Evolutionary conservation across 92 coral and sea anemone species (phyloP).

Genomic region (Anthopleura xanthogrammica): DNA sequence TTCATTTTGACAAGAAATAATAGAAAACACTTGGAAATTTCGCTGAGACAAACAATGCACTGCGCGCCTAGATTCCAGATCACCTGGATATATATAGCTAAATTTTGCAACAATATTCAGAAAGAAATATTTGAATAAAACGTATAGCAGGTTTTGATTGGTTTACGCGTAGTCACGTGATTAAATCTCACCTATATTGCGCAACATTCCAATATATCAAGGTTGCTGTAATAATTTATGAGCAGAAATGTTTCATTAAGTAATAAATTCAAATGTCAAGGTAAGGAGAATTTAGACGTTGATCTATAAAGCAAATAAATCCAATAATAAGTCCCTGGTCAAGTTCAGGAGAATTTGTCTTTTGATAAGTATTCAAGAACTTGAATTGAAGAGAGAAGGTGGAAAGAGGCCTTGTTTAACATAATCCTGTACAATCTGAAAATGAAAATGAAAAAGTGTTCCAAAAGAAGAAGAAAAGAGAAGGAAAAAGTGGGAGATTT

Average conservation of each 20-base stretch:
- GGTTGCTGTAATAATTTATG: background rate
- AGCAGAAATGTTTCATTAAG: background rate
- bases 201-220: background rate
- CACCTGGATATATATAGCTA: no score
- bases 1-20: no score
- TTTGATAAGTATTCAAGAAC: constrained; percentile 5
- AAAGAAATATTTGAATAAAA: background rate
- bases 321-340: no score
- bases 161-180: background rate
- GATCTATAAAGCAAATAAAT: background rate
- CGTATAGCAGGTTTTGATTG: background rate
- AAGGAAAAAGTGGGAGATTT: background rate
- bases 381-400: constrained; percentile 42
- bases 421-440: constrained; percentile 64
- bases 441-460: constrained; percentile 1
- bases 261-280: background rate
- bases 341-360: background rate
- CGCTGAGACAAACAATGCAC: no score
- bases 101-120: background rate
- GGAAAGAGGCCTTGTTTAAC: constrained; percentile 52
- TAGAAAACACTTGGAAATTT: no score
- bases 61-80: no score
- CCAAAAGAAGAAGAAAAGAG: background rate
- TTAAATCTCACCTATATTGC: background rate
- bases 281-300: background rate